Evolutionary conservation across 2,113 vertebrate genomes (phyloP).

Genomic region (Melierax canorus): DNA sequence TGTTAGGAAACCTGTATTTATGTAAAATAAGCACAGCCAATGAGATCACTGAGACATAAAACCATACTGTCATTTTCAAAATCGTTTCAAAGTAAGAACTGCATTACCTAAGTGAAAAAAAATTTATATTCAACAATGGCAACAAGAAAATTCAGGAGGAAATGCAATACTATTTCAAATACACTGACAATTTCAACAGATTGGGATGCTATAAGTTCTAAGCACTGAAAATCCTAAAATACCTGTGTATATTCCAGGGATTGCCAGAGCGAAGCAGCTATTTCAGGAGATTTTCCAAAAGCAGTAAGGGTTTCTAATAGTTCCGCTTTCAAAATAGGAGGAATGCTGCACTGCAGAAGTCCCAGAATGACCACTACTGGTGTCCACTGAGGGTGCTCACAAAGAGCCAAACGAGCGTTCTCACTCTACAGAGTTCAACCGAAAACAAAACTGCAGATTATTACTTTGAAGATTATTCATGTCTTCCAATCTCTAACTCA

Average conservation of each 20-base stretch:
- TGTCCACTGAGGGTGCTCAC: constrained; percentile 97
- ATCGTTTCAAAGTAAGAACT: background rate
- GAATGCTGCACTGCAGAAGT: constrained; percentile 92
- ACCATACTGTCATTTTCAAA: background rate
- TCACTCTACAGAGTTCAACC: constrained; percentile 80
- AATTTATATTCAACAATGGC: background rate
- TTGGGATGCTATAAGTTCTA: background rate
- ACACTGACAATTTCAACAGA: background rate
- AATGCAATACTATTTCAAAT: background rate
- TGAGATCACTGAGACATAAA: background rate
- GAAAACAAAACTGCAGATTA: background rate
- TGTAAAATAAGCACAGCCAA: background rate
- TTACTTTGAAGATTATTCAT: background rate
- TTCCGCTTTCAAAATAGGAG: constrained; percentile 89
- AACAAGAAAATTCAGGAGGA: background rate
- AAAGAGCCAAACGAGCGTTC: constrained; percentile 92
- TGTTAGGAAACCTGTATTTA: background rate
- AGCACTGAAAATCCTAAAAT: background rate
- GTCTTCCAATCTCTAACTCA: background rate
- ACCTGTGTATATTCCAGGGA: constrained; percentile 97
- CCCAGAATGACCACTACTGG: constrained; percentile 94
- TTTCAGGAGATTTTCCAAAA: constrained; percentile 94
- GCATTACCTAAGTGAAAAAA: background rate
- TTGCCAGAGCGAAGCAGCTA: constrained; percentile 96
- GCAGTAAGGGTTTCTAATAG: constrained; percentile 86